Base-by-base conservation (phyloP, 2,888 invertebrate species). In the Schizaphis graminum region DNA sequence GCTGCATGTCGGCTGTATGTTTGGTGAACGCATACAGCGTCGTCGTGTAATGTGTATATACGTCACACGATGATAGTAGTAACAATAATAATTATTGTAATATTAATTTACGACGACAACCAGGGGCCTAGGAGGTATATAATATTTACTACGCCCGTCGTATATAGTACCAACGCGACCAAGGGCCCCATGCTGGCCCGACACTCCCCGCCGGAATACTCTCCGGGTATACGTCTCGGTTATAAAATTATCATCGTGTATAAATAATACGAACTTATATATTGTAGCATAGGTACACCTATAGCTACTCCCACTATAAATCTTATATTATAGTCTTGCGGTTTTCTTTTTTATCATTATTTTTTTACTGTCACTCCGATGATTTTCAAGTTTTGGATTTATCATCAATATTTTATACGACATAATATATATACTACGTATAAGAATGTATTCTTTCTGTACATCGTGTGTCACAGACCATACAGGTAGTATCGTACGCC, bases 71-170 rank as follows among this genome's bases (percentile, higher is more conserved):
- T 53, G 53, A 88, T 88, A 92, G 84, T 77, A 77, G 41, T 44
- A 44, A n/a, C n/a, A n/a, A 47, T 49, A 44, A 89, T 93, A 56
- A 93, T 93, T 93, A 89, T 84, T 56, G 77, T 93, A 84, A 84
- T 93, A 93, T 93, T 84, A 77, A 93, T 93, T 93, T 93, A 93
- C 84, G 93, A 89, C 84, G 93, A 93, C 89, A 93, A 89, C 84
- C 53, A 77, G 35, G n/a, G 47, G 77, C 88, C 35, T 57, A 47
- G 61, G 28, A 26, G 24, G 35, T 67, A 47, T 92, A 84, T 28
- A 56, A n/a, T 49, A 44, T 93, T 49, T 61, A 86, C 44, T 88
- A 92, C 41, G 41, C 49, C 11, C 53, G 53, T 86, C 47, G 47
- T 47, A 35, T n/a, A n/a, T 53, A 28, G 49, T 28, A 28, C 77